Evolutionary conservation across 2,113 vertebrate genomes (phyloP).

Genomic region (Oenanthe oenanthe): DNA sequence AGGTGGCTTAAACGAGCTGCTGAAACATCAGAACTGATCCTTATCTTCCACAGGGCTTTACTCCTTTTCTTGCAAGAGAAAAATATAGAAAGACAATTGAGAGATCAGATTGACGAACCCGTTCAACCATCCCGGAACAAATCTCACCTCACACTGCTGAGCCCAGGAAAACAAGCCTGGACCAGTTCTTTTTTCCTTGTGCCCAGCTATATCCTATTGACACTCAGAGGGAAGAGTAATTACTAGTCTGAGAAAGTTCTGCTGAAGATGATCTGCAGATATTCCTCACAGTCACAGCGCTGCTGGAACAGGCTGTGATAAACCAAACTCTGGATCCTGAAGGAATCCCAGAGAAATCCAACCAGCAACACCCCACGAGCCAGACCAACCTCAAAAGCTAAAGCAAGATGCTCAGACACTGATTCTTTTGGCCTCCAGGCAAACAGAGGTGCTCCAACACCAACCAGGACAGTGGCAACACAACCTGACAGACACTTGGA

Average conservation of each 20-base stretch:
- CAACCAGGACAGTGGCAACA: too few species aligned
- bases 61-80: background rate
- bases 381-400: background rate
- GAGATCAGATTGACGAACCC: background rate
- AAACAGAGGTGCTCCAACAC: background rate
- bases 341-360: background rate
- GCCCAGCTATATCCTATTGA: background rate
- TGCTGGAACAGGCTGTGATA: background rate
- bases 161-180: conserved; percentile 35
- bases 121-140: background rate
- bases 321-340: background rate
- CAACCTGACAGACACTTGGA: background rate
- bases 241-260: background rate
- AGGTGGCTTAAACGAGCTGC: background rate
- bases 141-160: conserved; percentile 32
- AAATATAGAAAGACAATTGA: conserved; percentile 11
- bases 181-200: background rate
- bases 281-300: background rate
- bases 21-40: background rate
- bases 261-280: background rate
- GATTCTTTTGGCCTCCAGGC: background rate
- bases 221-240: background rate
- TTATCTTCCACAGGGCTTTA: conserved; percentile 9
- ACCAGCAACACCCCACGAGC: background rate
- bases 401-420: background rate